A percentile compares a stretch with the other conserved stretches of the same genome.
Conservation (phyloP, 2,113 vertebrate species). For the Lichenostomus cassidix region DNA sequence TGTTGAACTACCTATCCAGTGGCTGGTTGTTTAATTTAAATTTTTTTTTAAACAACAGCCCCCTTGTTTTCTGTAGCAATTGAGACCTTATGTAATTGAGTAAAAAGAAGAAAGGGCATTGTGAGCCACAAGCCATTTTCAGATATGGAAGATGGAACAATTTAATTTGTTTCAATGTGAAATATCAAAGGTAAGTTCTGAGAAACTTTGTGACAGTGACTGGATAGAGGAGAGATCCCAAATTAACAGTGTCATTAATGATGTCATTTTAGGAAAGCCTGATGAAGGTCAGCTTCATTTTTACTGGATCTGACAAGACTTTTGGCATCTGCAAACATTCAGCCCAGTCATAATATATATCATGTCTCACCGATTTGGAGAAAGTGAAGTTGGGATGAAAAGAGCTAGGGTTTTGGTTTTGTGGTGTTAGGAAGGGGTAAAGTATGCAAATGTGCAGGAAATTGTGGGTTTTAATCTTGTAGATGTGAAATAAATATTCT, state of each 20-base stretch:
- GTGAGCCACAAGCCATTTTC: neutral
- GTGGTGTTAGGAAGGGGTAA: neutral
- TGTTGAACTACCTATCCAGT: neutral
- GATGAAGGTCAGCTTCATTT: neutral
- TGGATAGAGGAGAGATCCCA: neutral
- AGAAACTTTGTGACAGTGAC: neutral
- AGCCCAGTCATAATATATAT: neutral
- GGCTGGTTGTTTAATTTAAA: neutral
- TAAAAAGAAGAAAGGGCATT: neutral
- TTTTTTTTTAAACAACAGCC: neutral
- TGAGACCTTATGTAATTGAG: neutral
- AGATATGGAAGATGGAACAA: neutral
- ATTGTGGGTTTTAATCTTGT: neutral
- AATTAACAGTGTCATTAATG: neutral
- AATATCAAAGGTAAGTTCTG: neutral
- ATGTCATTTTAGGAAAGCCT: neutral
- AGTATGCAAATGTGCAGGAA: neutral
- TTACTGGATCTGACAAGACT: neutral
- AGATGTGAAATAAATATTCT: neutral
- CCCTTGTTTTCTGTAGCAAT: neutral
- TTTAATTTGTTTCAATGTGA: neutral
- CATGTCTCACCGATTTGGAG: neutral
- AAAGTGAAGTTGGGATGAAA: neutral
- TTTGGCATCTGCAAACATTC: neutral
- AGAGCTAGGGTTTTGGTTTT: neutral